Evolutionary conservation across 2,888 invertebrate species (phyloP).

Genomic region (Rhogogaster chlorosoma): DNA sequence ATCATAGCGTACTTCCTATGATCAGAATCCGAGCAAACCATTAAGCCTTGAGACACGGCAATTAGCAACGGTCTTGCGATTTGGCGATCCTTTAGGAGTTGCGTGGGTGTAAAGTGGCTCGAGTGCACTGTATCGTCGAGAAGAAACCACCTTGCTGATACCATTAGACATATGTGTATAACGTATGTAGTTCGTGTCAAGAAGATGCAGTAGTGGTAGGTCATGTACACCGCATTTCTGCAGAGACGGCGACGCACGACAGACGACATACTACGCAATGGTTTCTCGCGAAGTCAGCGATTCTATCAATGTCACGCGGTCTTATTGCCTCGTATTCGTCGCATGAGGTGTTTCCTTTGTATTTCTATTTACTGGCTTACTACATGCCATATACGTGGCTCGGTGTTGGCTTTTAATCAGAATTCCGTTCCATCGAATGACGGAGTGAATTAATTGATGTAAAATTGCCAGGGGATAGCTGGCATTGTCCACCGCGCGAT

Average conservation of each 20-base stretch:
- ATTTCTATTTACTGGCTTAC: not conserved
- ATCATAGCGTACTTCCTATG: not conserved
- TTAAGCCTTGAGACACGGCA: not conserved
- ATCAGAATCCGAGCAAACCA: not conserved
- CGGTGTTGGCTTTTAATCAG: not conserved
- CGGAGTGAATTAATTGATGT: not conserved
- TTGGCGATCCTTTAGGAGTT: not conserved
- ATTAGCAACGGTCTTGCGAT: not conserved
- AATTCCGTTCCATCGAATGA: not conserved
- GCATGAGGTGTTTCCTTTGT: not conserved
- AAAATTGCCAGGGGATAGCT: not conserved
- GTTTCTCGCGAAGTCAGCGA: constrained; percentile 6
- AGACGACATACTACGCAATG: not conserved
- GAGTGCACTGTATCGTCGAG: not conserved
- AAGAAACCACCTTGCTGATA: not conserved
- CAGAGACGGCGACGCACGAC: constrained; percentile 17
- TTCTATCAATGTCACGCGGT: constrained; percentile 35
- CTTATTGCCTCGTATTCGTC: not conserved
- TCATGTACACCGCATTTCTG: constrained; percentile 14
- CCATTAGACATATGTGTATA: not conserved
- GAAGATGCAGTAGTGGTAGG: not conserved
- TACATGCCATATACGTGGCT: not conserved
- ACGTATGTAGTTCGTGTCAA: not conserved
- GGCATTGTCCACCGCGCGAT: not conserved
- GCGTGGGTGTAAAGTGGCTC: not conserved